phyloP scores from a whole-genome alignment of 1,140 invertebrate species.

The Hirudo medicinalis region DNA sequence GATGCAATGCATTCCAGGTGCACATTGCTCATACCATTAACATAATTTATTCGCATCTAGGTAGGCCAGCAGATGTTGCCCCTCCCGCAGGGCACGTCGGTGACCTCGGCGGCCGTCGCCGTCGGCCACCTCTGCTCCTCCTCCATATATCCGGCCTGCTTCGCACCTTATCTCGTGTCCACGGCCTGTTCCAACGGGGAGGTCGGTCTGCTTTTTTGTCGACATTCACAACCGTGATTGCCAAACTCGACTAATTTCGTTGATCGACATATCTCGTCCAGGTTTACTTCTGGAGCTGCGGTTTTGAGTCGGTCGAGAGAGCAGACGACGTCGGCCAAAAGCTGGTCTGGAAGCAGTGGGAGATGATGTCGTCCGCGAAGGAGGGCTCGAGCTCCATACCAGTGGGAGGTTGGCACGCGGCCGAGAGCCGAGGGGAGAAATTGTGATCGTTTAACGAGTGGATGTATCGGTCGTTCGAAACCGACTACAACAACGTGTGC shows the following conservation, averaged over 20 bases:
- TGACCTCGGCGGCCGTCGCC: constrained; percentile 77
- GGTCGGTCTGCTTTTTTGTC: background rate
- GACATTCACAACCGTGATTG: background rate
- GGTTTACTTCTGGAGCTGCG: constrained; percentile 2
- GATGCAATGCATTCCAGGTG: too few relatives aligned
- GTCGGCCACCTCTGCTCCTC: constrained; percentile 94
- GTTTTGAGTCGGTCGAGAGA: background rate
- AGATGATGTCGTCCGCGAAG: constrained; percentile 62
- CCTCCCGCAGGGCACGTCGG: constrained; percentile 73
- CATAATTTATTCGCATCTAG: constrained; percentile 30
- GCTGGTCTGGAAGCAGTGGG: constrained; percentile 44
- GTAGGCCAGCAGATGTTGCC: constrained; percentile 69
- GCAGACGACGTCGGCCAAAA: constrained; percentile 29
- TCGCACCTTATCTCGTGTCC: constrained; percentile 85
- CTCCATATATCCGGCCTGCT: constrained; percentile 92
- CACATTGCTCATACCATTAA: too few relatives aligned
- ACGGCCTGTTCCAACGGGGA: constrained; percentile 54
- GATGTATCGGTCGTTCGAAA: too few relatives aligned
- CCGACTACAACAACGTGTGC: too few relatives aligned
- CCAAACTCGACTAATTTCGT: background rate
- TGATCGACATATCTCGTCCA: background rate
- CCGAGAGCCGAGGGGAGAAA: background rate
- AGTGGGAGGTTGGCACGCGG: constrained; percentile 51
- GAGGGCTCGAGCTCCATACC: constrained; percentile 67
- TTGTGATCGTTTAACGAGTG: too few relatives aligned